Conservation (phyloP, 2,888 invertebrate genomes). For the Apotomis capreana region DNA sequence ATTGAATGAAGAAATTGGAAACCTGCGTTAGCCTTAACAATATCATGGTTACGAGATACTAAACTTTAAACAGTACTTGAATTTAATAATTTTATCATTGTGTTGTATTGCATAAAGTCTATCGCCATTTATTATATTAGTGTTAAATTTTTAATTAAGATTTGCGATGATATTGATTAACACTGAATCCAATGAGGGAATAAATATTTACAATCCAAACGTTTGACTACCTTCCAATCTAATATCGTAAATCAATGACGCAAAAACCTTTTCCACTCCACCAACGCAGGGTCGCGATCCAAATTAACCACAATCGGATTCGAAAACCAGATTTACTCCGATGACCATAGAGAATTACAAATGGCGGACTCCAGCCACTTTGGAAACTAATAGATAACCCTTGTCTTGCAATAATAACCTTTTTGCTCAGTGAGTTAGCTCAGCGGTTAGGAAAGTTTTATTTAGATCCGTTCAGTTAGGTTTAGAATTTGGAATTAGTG, state of each 20-base stretch:
- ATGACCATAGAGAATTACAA: constrained; percentile 41
- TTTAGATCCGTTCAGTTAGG: background rate
- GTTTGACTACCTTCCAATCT: constrained; percentile 1
- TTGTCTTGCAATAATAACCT: constrained; percentile 37
- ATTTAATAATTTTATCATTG: too few species aligned
- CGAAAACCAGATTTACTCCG: constrained; percentile 46
- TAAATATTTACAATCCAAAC: background rate
- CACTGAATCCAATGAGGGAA: too few species aligned
- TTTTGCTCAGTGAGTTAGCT: constrained; percentile 26
- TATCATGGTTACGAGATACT: too few species aligned
- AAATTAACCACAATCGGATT: constrained; percentile 55
- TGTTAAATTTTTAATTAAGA: too few species aligned
- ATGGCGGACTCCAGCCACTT: constrained; percentile 19
- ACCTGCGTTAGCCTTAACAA: too few species aligned
- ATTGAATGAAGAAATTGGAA: too few species aligned
- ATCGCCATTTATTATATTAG: too few species aligned
- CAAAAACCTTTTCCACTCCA: constrained; percentile 46
- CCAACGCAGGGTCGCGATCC: constrained; percentile 46
- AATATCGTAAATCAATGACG: constrained; percentile 42
- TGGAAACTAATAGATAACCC: constrained; percentile 35
- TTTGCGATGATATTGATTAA: too few species aligned
- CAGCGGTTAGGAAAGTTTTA: constrained; percentile 6
- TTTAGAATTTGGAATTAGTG: background rate
- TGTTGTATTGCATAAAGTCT: too few species aligned
- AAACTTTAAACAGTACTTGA: too few species aligned